phyloP scores from a whole-genome alignment of 2,797 vertebrate species.

The Hyperoplus lanceolatus region DNA sequence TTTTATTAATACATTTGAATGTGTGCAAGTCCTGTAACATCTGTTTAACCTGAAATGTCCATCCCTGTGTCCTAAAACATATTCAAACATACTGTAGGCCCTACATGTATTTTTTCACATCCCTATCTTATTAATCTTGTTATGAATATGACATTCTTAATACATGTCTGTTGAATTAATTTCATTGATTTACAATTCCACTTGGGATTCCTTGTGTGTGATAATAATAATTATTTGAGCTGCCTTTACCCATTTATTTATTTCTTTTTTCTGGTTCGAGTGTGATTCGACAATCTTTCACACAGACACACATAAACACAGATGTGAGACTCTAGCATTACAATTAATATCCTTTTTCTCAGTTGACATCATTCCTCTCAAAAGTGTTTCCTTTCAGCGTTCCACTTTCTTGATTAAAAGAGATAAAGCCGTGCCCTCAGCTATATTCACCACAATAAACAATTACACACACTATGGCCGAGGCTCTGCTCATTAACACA shows the following conservation, averaged over 20 bases:
- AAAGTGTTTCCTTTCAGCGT: conserved; percentile 71
- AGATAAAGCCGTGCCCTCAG: conserved; percentile 63
- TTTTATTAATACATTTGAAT: background rate
- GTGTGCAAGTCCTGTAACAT: background rate
- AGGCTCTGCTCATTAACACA: conserved; percentile 61
- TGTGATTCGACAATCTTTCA: background rate
- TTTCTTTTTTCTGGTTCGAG: background rate
- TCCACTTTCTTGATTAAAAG: conserved; percentile 78
- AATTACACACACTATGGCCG: conserved; percentile 44
- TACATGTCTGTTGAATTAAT: background rate
- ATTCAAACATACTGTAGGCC: background rate
- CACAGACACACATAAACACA: background rate
- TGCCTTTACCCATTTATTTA: background rate
- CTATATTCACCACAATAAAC: conserved; percentile 72
- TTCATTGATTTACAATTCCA: background rate
- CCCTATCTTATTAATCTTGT: background rate
- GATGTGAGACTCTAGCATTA: conserved; percentile 21
- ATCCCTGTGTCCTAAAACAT: background rate
- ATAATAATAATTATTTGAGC: background rate
- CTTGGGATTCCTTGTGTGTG: background rate
- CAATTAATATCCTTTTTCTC: conserved; percentile 63
- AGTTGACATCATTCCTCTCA: conserved; percentile 54
- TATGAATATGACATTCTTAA: background rate
- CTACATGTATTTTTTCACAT: background rate
- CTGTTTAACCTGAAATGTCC: background rate